Evolutionary conservation across 2,888 invertebrate genomes (phyloP).

Genomic region (Hydraecia micacea): DNA sequence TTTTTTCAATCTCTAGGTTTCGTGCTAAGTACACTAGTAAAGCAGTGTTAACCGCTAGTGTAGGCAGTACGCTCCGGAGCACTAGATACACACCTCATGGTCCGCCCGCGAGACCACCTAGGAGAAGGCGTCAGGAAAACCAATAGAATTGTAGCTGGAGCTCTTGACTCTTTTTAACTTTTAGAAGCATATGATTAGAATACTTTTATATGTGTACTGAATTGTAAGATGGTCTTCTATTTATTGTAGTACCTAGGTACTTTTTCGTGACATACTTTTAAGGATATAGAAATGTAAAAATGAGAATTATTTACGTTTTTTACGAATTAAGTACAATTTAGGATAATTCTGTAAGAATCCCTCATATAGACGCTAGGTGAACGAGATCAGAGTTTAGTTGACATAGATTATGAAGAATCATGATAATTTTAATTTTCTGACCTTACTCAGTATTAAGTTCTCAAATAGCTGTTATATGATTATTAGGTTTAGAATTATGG

Average conservation of each 20-base stretch:
- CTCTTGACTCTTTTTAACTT: slow-evolving; percentile 78
- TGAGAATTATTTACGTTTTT: slow-evolving; percentile 79
- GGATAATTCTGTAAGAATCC: slow-evolving; percentile 84
- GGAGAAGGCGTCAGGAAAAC: slow-evolving; percentile 88
- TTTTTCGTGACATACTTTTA: slow-evolving; percentile 87
- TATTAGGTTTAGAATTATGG: slow-evolving; percentile 82
- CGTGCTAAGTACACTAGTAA: slow-evolving; percentile 91
- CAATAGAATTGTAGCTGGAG: slow-evolving; percentile 85
- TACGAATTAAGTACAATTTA: slow-evolving; percentile 88
- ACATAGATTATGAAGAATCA: slow-evolving; percentile 78
- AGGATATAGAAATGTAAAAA: slow-evolving; percentile 85
- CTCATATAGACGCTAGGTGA: slow-evolving; percentile 84
- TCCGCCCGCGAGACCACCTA: slow-evolving; percentile 88
- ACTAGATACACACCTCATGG: slow-evolving; percentile 89
- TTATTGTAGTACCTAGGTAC: slow-evolving; percentile 90
- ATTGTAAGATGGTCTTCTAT: slow-evolving; percentile 89
- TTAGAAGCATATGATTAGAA: slow-evolving; percentile 84
- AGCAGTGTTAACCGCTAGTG: slow-evolving; percentile 89
- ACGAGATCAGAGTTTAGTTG: slow-evolving; percentile 78
- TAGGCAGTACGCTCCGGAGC: slow-evolving; percentile 91
- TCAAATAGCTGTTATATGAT: slow-evolving; percentile 84
- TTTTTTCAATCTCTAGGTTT: slow-evolving; percentile 91
- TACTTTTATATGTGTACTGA: slow-evolving; percentile 85
- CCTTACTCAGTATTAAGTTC: slow-evolving; percentile 89
- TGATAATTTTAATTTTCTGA: slow-evolving; percentile 80